Evolutionary conservation across 2,113 vertebrate species (phyloP).

Genomic region (Tretioscincus oriximinensis): DNA sequence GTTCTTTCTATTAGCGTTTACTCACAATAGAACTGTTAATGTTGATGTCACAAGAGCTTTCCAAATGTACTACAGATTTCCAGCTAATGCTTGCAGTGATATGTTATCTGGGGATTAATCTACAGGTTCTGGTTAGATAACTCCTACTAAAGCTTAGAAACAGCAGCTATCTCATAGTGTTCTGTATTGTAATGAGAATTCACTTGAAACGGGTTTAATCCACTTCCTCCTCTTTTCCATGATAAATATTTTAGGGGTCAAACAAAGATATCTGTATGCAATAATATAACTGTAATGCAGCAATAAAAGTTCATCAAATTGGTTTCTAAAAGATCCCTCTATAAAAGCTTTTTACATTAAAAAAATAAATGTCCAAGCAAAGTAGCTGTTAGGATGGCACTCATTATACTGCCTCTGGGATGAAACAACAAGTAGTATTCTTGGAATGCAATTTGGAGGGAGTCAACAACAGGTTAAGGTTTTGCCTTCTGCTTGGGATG

Average conservation of each 20-base stretch:
- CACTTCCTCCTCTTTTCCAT: background rate
- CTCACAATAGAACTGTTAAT: slow-evolving; percentile 26
- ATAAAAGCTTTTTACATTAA: background rate
- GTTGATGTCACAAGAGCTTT: slow-evolving; percentile 26
- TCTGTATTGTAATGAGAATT: slow-evolving; percentile 23
- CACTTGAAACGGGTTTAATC: slow-evolving; percentile 28
- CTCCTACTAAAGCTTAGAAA: slow-evolving; percentile 28
- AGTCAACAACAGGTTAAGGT: background rate
- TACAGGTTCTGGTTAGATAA: slow-evolving; percentile 42
- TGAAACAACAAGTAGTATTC: too few relatives aligned
- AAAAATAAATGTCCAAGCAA: too few relatives aligned
- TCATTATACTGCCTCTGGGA: too few relatives aligned
- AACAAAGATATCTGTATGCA: slow-evolving; percentile 29
- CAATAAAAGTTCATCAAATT: background rate
- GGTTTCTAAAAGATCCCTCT: slow-evolving; percentile 12
- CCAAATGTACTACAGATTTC: slow-evolving; percentile 29
- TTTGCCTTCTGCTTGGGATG: too few relatives aligned
- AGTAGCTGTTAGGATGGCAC: too few relatives aligned
- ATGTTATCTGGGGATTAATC: slow-evolving; percentile 54
- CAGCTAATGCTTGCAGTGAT: slow-evolving; percentile 30
- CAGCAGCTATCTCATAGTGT: background rate
- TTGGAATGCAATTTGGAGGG: background rate
- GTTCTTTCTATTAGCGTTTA: background rate
- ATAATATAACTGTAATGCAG: slow-evolving; percentile 17
- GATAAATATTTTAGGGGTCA: slow-evolving; percentile 25